Evolutionary conservation across 2,113 vertebrate species (phyloP), one percentile per base, ranked within the genome.

Genomic region (Nerophis lumbriciformis): DNA sequence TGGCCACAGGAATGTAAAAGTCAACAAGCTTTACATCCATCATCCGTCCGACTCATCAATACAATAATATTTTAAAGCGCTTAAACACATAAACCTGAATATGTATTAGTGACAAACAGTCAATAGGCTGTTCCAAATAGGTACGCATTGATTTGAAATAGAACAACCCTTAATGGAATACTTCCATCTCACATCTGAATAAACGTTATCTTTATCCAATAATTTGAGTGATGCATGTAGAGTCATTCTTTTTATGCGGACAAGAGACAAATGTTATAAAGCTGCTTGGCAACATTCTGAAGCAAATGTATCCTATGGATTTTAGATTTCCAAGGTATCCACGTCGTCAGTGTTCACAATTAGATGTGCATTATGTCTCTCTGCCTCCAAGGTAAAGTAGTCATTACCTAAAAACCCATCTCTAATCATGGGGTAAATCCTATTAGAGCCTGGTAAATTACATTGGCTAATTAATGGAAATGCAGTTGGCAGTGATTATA

Each of bases 231-330:
- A 53, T 54, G 56, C 60, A 50, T 16, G 35, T 15, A 47, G 63
- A 67, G 61, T 64, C 21, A 60, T 68, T 73, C 53, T 63, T 66
- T 77, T 79, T 78, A 77, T 14, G 5, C 76, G 76, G 81, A 79
- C 56, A 47, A 48, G 54, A 73, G 81, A 79, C 73, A 69, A 82
- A 86, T 65, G 79, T 79, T 66, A 80, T 63, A 35, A 61, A 65
- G 60, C 56, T 57, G 54, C 28, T 69, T 64, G 61, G 70, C 37
- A 0, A 61, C 13, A 48, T 48, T 48, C 5, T 14, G 13, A n/a
- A 48, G 14, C 14, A 48, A 48, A n/a, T n/a, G 48, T 6, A 7
- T 48, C 48, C 10, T 13, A 4, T n/a, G 15, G 48, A 48, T n/a
- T 13, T n/a, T 14, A n/a, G 15, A 69, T 71, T 70, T 72, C 63